Evolutionary conservation across 2,888 invertebrate genomes (phyloP).

Genomic region (Euproctis similis): DNA sequence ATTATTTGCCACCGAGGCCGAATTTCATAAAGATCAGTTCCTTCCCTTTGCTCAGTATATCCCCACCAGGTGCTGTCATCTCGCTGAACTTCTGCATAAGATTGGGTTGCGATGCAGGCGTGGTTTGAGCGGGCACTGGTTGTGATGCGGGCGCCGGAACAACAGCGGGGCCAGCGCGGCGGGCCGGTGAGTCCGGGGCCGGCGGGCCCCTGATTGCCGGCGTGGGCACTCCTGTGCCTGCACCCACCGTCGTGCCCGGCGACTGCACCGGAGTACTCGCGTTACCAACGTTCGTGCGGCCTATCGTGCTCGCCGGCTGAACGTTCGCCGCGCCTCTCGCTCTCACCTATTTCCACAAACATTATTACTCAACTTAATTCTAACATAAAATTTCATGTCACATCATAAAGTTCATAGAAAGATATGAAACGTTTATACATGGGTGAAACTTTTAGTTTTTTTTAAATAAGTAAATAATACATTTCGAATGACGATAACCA

Average conservation of each 20-base stretch:
- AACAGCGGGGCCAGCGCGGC: constrained; percentile 26
- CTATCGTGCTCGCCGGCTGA: constrained; percentile 68
- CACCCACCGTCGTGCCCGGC: constrained; percentile 33
- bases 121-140: constrained; percentile 41
- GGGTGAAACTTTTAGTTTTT: no score
- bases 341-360: constrained; percentile 57
- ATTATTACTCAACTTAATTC: constrained; percentile 8
- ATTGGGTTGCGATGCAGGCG: constrained; percentile 77
- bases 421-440: no score
- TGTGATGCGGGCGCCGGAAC: constrained; percentile 35
- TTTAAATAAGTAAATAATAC: no score
- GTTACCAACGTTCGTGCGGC: constrained; percentile 79
- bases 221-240: constrained; percentile 25
- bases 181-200: constrained; percentile 31
- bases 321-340: constrained; percentile 71
- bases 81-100: constrained; percentile 93
- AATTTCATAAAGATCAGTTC: constrained; percentile 96
- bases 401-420: no score
- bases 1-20: constrained; percentile 87
- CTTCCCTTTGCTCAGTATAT: constrained; percentile 93
- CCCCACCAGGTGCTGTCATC: constrained; percentile 91
- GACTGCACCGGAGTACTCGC: constrained; percentile 63
- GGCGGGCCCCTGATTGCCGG: constrained; percentile 21
- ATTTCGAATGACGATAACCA: no score
- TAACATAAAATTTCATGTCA: no score